Percentiles rank a stretch among this genome's conserved stretches.
These are phyloP conservation scores for Hyposoter dolosus DNA, from an alignment of 2,888 invertebrate genomes.

Conservation along the genomic window DNA sequence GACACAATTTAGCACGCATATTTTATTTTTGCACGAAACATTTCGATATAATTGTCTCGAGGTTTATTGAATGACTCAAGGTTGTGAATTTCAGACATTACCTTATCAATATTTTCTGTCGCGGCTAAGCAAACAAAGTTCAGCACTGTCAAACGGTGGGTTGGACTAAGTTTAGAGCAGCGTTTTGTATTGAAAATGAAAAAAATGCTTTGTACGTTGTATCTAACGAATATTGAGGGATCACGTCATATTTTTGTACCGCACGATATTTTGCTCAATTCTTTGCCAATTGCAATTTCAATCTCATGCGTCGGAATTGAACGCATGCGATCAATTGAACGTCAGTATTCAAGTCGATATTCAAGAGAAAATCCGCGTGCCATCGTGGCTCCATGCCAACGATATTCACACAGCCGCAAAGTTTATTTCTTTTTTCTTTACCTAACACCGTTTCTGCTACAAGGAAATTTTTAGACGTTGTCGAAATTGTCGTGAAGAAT, in stretches of 20 bases:
- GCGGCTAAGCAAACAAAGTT: not conserved
- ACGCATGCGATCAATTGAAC: not conserved
- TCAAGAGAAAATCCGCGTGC: not conserved
- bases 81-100: slow-evolving; percentile 7
- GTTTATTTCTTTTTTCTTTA: not conserved
- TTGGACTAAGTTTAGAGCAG: not conserved
- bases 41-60: not conserved
- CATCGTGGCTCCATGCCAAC: not conserved
- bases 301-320: not conserved
- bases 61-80: not conserved
- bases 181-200: not conserved
- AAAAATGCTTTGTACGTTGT: not conserved
- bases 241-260: not conserved
- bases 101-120: not conserved
- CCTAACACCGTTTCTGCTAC: not conserved
- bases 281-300: not conserved
- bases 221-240: not conserved
- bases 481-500: not conserved
- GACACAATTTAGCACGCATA: not conserved
- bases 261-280: not conserved
- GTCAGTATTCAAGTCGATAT: slow-evolving; percentile 5
- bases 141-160: not conserved
- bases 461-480: not conserved
- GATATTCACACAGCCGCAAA: not conserved
- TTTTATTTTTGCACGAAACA: not conserved